Evolutionary conservation across 2,113 vertebrate genomes (phyloP).

Genomic region (Edolisoma coerulescens): DNA sequence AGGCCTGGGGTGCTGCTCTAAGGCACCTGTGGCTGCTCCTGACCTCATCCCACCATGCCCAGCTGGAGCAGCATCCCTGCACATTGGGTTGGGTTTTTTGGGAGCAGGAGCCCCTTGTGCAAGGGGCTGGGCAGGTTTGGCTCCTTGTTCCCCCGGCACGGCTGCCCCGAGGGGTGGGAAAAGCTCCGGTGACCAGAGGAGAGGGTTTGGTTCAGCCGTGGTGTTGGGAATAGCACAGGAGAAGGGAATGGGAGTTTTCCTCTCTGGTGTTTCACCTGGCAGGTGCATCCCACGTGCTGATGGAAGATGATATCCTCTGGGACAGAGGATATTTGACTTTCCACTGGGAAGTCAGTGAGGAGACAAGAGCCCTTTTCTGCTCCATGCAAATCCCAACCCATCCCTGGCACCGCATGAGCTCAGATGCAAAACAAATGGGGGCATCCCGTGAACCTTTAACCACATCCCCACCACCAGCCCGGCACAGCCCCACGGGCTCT

Average conservation of each 20-base stretch:
- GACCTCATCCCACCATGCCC: accelerated
- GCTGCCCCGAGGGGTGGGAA: accelerated
- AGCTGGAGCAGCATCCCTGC: neutral
- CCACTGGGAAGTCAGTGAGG: accelerated
- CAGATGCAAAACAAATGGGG: neutral
- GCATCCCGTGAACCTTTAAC: accelerated
- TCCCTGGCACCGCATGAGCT: accelerated
- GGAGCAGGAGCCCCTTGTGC: neutral
- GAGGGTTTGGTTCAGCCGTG: neutral
- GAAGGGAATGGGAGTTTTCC: neutral
- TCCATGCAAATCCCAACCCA: neutral
- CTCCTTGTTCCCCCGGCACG: accelerated
- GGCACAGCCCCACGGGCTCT: accelerated
- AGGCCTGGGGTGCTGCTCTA: neutral
- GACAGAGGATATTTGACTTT: neutral
- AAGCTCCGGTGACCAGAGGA: neutral
- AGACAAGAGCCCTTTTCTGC: neutral
- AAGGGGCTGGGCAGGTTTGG: neutral
- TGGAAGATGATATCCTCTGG: neutral
- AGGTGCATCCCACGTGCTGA: accelerated
- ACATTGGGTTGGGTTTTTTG: neutral
- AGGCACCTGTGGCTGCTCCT: neutral
- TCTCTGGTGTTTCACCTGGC: neutral
- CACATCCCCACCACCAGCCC: neutral
- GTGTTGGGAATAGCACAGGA: accelerated